Evolutionary conservation across 1,140 invertebrate species (phyloP), one percentile per base, ranked within the genome.

Genomic region (Drosophila littoralis): DNA sequence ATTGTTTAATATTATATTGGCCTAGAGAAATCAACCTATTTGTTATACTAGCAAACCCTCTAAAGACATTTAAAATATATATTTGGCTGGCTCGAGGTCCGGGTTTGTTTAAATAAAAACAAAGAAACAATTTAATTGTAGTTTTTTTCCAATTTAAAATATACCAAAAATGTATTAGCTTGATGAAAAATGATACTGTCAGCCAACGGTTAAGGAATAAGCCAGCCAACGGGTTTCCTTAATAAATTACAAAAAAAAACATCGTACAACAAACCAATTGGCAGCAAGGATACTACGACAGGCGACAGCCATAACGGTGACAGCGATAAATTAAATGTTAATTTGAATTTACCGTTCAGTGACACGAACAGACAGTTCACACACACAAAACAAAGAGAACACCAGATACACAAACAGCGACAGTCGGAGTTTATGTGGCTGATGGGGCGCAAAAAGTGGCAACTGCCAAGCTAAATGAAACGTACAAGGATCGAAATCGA

Each of bases 241-340:
- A 89, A 89, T 89, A 89, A 84, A 90, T 89, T 90, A n/a, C n/a
- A n/a, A n/a, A n/a, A n/a, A 22, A 45, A 33, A 50, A 40, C 38
- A 51, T 54, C 38, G 48, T 48, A 63, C 45, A 64, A 72, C 51
- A 74, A 61, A 61, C 57, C 65, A 69, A 40, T 45, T 36, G 22
- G 10, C 48, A 59, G 43, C 58, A 61, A 65, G 64, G 59, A 64
- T 59, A 48, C 46, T 74, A 67, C 81, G 84, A 89, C 84, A 89
- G 84, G 84, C 85, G 84, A 89, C 84, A 89, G 84, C 85, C 85
- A 89, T 89, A 89, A 89, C 85, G 84, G 80, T 89, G 84, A 89
- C 85, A 89, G 84, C 84, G 80, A 89, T 89, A 89, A 89, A 89
- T 89, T 89, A 89, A 89, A 89, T 84, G 84, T 81, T 89, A 89